A percentile compares a stretch with the other conserved stretches of the same genome.
Conservation (phyloP, 1,140 invertebrate species). For the Scaptomyza graminum region DNA sequence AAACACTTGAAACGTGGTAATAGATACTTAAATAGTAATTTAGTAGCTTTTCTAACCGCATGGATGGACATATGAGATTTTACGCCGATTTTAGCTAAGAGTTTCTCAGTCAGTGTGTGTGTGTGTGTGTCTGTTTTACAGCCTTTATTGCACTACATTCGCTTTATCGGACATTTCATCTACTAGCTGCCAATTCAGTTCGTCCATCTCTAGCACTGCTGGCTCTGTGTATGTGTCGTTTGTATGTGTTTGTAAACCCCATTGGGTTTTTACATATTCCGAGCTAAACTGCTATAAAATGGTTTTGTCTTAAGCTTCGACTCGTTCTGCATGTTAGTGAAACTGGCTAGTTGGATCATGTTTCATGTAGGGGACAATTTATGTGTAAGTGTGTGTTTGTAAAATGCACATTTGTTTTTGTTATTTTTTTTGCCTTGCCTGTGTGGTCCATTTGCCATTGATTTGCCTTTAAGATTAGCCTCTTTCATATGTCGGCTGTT, state of each 20-base stretch:
- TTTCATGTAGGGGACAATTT: constrained; percentile 69
- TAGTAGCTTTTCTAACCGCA: constrained; percentile 77
- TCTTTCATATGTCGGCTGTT: constrained; percentile 48
- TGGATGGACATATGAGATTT: constrained; percentile 79
- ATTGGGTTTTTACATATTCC: constrained; percentile 47
- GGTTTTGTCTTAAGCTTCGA: constrained; percentile 37
- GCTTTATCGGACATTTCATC: constrained; percentile 68
- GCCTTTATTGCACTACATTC: constrained; percentile 66
- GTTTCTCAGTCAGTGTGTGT: constrained; percentile 11
- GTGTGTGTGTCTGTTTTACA: constrained; percentile 38
- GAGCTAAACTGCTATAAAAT: constrained; percentile 67
- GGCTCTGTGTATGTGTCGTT: background rate
- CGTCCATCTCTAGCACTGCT: constrained; percentile 1
- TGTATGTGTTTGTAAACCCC: background rate
- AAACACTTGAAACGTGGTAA: constrained; percentile 73
- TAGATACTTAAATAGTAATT: constrained; percentile 79
- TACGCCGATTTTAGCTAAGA: constrained; percentile 68
- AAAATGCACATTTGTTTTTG: constrained; percentile 2
- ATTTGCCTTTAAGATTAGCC: constrained; percentile 70
- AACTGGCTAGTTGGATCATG: constrained; percentile 54
- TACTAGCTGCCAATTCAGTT: constrained; percentile 51
- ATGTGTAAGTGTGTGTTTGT: constrained; percentile 23
- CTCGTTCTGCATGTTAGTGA: constrained; percentile 3
- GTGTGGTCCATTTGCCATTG: constrained; percentile 65
- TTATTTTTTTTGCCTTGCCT: constrained; percentile 50